Evolutionary conservation across 2,113 vertebrate genomes (phyloP).

Genomic region (Herpetotheres cachinnans): DNA sequence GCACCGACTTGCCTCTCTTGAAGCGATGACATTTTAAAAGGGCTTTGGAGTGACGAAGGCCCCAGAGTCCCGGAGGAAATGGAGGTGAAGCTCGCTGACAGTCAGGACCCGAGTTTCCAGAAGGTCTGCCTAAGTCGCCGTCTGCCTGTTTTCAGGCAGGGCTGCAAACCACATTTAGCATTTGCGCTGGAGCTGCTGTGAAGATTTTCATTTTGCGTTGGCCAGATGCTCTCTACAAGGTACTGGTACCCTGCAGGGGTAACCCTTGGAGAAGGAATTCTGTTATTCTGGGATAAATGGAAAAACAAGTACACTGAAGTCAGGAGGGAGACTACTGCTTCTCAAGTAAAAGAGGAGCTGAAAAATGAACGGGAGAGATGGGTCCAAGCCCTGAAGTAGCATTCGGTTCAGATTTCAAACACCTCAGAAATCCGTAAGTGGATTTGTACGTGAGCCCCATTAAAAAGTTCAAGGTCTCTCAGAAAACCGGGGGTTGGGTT

Average conservation of each 20-base stretch:
- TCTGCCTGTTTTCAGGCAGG: background rate
- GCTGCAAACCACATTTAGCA: background rate
- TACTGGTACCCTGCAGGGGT: background rate
- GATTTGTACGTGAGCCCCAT: background rate
- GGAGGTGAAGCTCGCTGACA: background rate
- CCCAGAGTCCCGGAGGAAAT: background rate
- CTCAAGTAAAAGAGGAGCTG: background rate
- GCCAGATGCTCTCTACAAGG: background rate
- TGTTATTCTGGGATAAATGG: background rate
- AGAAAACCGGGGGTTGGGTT: background rate
- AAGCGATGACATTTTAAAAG: background rate
- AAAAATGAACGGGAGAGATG: background rate
- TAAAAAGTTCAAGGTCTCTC: background rate
- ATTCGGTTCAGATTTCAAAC: background rate
- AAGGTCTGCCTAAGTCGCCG: background rate
- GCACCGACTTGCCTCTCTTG: background rate
- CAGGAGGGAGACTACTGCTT: background rate
- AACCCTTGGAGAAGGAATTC: background rate
- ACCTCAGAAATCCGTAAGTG: background rate
- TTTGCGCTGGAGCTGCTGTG: background rate
- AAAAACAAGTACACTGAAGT: background rate
- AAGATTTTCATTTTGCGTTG: background rate
- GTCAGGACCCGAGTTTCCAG: background rate
- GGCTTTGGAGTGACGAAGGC: background rate
- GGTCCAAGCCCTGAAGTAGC: background rate